Base-by-base conservation (phyloP, 2,113 vertebrate genomes). In the Ploceus nigricollis region DNA sequence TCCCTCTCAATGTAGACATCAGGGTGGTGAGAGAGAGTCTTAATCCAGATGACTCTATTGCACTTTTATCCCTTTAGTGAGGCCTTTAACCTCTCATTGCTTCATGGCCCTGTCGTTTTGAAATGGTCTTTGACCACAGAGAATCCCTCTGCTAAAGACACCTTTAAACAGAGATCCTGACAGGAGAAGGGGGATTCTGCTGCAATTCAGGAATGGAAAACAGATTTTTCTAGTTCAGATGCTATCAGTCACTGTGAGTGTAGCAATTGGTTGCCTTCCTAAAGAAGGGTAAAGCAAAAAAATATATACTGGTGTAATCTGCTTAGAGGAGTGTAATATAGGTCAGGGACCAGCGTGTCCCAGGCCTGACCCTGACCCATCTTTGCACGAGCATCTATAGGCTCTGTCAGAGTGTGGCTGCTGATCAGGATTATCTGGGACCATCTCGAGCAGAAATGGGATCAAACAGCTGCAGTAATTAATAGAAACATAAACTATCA, bases 31-130 rank as follows among this genome's bases (percentile, higher is more conserved):
- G 76, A 63, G 68, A 40, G 65, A 64, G 54, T 71, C 90, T 96
- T 94, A 95, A 95, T 96, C 92, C 89, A 60, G 93, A 94, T 84
- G 94, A 94, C 92, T 95, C 90, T 86, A 79, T 93, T 91, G 84
- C 82, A 80, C 94, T 95, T 73, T 82, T 81, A 87, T 84, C 72
- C 71, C 72, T 93, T 90, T 89, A 92, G 58, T 10, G 7, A 82
- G 76, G 87, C 75, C 91, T 95, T 89, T 94, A 90, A 96, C 95
- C 93, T 95, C 69, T 66, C 39, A 31, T 65, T 79, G 61, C 65
- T 89, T 77, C 86, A 12, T 16, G 37, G 48, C 58, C 33, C 45
- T 35, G 51, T 45, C 94, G 30, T 72, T 96, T 72, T 94, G 61
- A 72, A 89, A 80, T 27, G 61, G 81, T 72, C 82, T 92, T 94